Percentiles rank a stretch among this genome's conserved stretches.
Evolutionary conservation across 2,888 invertebrate genomes (phyloP).

Genomic region (Cyrtodaria siliqua): DNA sequence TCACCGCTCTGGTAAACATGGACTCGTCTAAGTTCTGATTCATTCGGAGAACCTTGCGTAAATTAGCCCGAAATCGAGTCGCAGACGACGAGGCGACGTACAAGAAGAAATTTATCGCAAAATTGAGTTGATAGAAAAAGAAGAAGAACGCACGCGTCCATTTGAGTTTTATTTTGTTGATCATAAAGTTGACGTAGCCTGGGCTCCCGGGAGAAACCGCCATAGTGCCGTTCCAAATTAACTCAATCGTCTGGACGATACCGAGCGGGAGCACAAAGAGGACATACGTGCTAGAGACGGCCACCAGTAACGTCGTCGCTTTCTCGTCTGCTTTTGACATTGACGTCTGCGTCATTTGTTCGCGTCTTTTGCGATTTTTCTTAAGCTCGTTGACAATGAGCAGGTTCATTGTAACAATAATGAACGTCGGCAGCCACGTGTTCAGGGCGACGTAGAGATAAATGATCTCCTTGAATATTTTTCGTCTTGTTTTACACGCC

Average conservation of each 20-base stretch:
- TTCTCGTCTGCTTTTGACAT: constrained; percentile 70
- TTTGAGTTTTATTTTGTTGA: constrained; percentile 70
- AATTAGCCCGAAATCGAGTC: constrained; percentile 64
- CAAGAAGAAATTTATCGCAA: constrained; percentile 74
- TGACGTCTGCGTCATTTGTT: constrained; percentile 55
- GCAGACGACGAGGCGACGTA: constrained; percentile 73
- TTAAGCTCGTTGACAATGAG: constrained; percentile 61
- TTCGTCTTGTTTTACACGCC: constrained; percentile 72
- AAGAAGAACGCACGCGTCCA: constrained; percentile 75
- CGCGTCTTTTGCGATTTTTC: constrained; percentile 55
- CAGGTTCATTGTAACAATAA: constrained; percentile 65
- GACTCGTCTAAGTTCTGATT: constrained; percentile 49
- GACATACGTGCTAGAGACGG: constrained; percentile 71
- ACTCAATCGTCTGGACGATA: constrained; percentile 70
- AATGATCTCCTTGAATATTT: constrained; percentile 70
- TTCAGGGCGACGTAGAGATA: constrained; percentile 76
- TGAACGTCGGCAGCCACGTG: constrained; percentile 74
- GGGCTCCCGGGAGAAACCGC: constrained; percentile 47
- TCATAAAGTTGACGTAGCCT: constrained; percentile 62
- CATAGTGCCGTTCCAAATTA: constrained; percentile 69
- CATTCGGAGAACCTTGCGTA: constrained; percentile 62
- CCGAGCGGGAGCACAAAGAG: constrained; percentile 73
- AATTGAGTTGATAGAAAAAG: constrained; percentile 77
- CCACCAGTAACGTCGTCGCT: constrained; percentile 67
- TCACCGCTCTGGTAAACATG: constrained; percentile 37